These are phyloP conservation scores for Procambarus clarkii DNA, from an alignment of 1,140 invertebrate genomes.

Conservation along the genomic window DNA sequence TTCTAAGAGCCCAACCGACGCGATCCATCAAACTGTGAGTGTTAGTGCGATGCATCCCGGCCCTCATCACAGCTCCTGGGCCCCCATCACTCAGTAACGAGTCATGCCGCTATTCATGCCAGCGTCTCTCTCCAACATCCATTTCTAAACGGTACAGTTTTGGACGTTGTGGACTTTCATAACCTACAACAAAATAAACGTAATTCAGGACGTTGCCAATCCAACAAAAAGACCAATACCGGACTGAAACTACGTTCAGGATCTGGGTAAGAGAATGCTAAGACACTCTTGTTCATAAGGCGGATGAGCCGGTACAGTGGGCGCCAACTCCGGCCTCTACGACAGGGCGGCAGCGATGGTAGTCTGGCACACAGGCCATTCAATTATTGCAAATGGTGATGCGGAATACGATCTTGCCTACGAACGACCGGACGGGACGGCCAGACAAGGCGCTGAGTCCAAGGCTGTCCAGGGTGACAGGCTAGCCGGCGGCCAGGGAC, in stretches of 20 bases:
- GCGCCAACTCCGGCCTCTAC: neutral
- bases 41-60: no score
- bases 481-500: no score
- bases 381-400: constrained; percentile 15
- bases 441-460: neutral
- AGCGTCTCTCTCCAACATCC: no score
- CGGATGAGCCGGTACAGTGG: neutral
- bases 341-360: neutral
- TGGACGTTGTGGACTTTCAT: neutral
- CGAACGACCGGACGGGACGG: neutral
- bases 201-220: neutral
- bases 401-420: constrained; percentile 11
- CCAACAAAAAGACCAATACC: neutral
- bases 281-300: neutral
- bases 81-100: no score
- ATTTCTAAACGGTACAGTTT: no score
- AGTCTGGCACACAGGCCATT: neutral
- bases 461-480: neutral
- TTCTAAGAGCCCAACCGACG: no score
- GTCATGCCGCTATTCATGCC: no score
- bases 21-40: no score
- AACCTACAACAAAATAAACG: neutral
- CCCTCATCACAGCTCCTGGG: no score
- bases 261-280: neutral
- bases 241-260: neutral